Base-by-base conservation (phyloP, 2,888 invertebrate genomes). In the Lymantria dispar region DNA sequence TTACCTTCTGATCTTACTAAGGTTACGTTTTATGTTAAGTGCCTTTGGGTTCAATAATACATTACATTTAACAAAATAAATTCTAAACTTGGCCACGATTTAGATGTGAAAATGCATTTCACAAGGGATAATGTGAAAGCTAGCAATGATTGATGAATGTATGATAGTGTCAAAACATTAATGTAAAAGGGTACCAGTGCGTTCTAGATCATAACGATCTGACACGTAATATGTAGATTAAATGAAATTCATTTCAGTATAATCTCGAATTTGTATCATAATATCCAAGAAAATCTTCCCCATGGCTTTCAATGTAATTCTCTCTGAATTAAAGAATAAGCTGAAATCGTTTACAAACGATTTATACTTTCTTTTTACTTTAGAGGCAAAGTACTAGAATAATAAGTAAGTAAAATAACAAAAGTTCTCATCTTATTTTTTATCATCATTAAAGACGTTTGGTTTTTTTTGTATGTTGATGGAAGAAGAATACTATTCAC, bases 171-270 rank as follows among this genome's bases (percentile, higher is more conserved):
- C 52, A 48, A 30, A 7, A 22, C 31, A 11, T 30, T 37, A 31
- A 44, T 13, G 38, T 36, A 38, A n/a, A 38, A 38, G 12, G 13
- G 9, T 40, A 40, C 7, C 8, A 40, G 3, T 14, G 13, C 3
- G 8, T 40, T 13, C 12, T 10, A 40, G 12, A 40, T 14, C 13
- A 10, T 9, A 9, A 40, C 13, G 13, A 40, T 40, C 38, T 14
- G n/a, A 7, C 38, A 38, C 38, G 7, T 50, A 14, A 33, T 48
- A 56, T 45, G 54, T 62, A 64, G 47, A 67, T 67, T 67, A 64
- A 63, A 64, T 62, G 60, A 60, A 67, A 67, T 67, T 67, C 60
- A 47, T 42, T 60, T 62, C 54, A 58, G 49, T 55, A 56, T 64
- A 62, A 66, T 66, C 64, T 62, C 48, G 44, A 37, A 55, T 64